Conservation (phyloP, 2,113 vertebrate genomes). For the Empidonax alnorum region DNA sequence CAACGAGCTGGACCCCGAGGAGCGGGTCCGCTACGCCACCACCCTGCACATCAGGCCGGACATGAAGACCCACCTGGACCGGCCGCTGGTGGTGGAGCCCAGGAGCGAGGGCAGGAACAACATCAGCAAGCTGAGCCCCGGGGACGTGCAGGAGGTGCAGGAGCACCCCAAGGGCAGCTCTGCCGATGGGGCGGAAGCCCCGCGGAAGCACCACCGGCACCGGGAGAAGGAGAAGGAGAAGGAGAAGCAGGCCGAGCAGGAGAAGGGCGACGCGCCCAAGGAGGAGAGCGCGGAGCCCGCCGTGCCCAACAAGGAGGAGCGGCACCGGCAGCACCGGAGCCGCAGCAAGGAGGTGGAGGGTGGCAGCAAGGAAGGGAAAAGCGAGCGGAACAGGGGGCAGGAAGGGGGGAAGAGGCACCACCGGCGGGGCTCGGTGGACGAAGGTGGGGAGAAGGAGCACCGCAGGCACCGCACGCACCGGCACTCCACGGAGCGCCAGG, state of each 20-base stretch:
- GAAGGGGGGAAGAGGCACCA: slow-evolving; percentile 85
- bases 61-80: slow-evolving; percentile 92
- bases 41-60: slow-evolving; percentile 86
- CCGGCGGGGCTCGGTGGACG: slow-evolving; percentile 84
- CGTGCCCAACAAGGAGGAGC: slow-evolving; percentile 69
- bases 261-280: slow-evolving; percentile 54
- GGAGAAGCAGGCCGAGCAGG: slow-evolving; percentile 65
- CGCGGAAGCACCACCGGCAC: slow-evolving; percentile 82
- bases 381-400: slow-evolving; percentile 75
- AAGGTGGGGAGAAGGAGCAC: slow-evolving; percentile 81
- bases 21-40: slow-evolving; percentile 80
- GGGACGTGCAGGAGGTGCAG: slow-evolving; percentile 44
- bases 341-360: slow-evolving; percentile 84
- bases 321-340: slow-evolving; percentile 83
- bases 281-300: slow-evolving; percentile 72
- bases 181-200: slow-evolving; percentile 48
- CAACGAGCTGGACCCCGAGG: slow-evolving; percentile 90
- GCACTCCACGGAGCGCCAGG: slow-evolving; percentile 78
- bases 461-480: slow-evolving; percentile 79
- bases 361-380: slow-evolving; percentile 77
- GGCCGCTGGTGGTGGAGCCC: slow-evolving; percentile 88
- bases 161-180: slow-evolving; percentile 61
- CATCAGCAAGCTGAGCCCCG: slow-evolving; percentile 64
- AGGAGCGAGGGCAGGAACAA: slow-evolving; percentile 63
- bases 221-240: slow-evolving; percentile 69